Conservation (phyloP, 2,888 invertebrate species). For the Drosophila histrio region DNA sequence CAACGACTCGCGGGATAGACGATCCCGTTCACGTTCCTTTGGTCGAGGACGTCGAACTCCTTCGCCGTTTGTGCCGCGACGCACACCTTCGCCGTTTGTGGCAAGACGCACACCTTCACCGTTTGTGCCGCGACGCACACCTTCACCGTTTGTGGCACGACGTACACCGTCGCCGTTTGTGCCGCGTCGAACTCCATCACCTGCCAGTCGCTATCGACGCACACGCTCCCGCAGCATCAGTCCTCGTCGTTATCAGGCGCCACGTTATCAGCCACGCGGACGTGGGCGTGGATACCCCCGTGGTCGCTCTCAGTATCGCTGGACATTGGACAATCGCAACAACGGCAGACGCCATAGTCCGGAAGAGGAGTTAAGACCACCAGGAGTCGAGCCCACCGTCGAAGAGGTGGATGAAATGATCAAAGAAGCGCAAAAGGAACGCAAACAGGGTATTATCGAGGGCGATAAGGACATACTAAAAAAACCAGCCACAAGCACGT, state of each 20-base stretch:
- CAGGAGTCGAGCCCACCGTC: constrained; percentile 80
- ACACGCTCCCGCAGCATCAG: constrained; percentile 71
- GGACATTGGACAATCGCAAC: constrained; percentile 38
- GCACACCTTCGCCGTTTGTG: constrained; percentile 76
- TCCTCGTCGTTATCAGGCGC: constrained; percentile 62
- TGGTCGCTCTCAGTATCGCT: constrained; percentile 43
- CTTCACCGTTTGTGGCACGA: constrained; percentile 83
- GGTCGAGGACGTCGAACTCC: constrained; percentile 61
- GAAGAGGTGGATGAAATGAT: constrained; percentile 87
- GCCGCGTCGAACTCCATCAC: constrained; percentile 82
- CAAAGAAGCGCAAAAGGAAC: constrained; percentile 86
- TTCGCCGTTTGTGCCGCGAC: constrained; percentile 85
- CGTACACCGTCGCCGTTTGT: constrained; percentile 84
- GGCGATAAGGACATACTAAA: constrained; percentile 85
- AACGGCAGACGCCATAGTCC: constrained; percentile 66
- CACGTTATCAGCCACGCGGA: constrained; percentile 83
- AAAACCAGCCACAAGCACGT: constrained; percentile 44
- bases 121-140: constrained; percentile 85
- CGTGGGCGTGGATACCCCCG: constrained; percentile 74
- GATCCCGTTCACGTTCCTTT: constrained; percentile 59
- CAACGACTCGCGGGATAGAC: constrained; percentile 2
- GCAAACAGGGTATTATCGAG: constrained; percentile 86
- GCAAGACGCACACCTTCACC: constrained; percentile 83
- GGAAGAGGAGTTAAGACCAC: constrained; percentile 84
- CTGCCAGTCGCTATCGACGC: constrained; percentile 30